Base-by-base conservation (phyloP, 23 tunicate genomes). In the Trididemnum nubilum region DNA sequence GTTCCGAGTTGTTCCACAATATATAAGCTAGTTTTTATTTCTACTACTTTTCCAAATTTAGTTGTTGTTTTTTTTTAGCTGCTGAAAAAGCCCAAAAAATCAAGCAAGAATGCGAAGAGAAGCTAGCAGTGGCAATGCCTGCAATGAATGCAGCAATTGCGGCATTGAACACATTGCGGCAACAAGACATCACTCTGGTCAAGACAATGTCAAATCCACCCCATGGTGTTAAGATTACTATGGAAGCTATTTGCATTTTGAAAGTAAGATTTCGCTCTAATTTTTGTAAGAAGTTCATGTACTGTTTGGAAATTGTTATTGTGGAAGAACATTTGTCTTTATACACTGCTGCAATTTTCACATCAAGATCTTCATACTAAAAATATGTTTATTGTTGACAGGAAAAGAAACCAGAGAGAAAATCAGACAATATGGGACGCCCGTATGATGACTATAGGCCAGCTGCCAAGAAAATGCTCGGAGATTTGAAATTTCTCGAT, bases 161-260 rank as follows among this genome's bases (percentile, higher is more conserved):
- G 27, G 97, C 97, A 35, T 61, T 91, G 36, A 74, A 91, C 79
- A 91, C 97, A 36, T 50, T 91, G 65, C 59, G 84, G 24, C 97
- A 91, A 38, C 97, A 91, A 76, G 97, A 91, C 39, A 91, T 91
- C 40, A 89, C 90, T 30, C 37, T 91, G 54, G 86, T 91, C 18
- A 91, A 91, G 76, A 85, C 97, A 22, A 91, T 91, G 97, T 65
- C 65, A 34, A 91, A 77, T 76, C 97, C 97, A 1, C 97, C 97
- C 0, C 83, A 85, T 36, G 97, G 97, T 35, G 90, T 91, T 1
- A 91, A 91, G 80, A 59, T 91, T 21, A 91, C 97, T 24, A 91
- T 85, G 97, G 97, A 91, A 57, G 97, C 97, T 1, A 91, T 91
- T 37, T 91, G 97, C 76, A 76, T 91, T 26, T 75, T 91, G 73